Base-by-base conservation (phyloP, 1,140 invertebrate genomes). In the Diploscapter pachys region DNA sequence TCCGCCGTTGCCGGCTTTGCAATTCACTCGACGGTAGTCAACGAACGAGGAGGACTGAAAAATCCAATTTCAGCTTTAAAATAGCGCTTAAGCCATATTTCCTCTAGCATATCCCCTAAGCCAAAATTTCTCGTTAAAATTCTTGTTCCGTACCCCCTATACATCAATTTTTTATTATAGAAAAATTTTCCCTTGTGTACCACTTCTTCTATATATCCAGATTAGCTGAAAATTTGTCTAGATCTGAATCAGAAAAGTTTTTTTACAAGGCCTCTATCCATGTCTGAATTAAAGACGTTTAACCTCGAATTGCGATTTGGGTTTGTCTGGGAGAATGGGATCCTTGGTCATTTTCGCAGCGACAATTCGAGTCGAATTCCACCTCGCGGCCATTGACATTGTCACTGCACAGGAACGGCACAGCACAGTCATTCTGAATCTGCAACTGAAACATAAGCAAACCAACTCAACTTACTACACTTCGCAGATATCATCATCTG, bases 1-100 rank as follows among this genome's bases (percentile, higher is more conserved):
- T 2, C 96, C 96, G 5, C 96, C 96, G 67, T 91, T 91, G 0
- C 96, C 96, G 4, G 90, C 96, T 2, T 88, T 83, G 2, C 90
- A 88, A 73, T 81, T 74, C 0, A 90, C 82, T 59, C 89, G 85
- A 8, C 79, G 78, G 73, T 81, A 88, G 78, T 90, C 89, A 31
- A 89, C 81, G 79, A 88, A 88, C 13, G 72, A 59, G 3, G 79
- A 48, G 5, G 78, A 72, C 78, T 79, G 71, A 63, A 79, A 67
- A 73, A 77, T 50, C 9, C 0, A 6, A 8, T 8, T 8, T 6
- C 13, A 64, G 51, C n/a, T 48, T 50, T 8, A 1, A 64, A 64
- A 64, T 48, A 59, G 31, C 63, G 63, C 13, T 31, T 31, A 31
- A 31, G 31, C 31, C 31, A 31, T 0, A 31, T 31, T 31, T 31